These are phyloP conservation scores for Chloropsis hardwickii DNA, from an alignment of 2,113 vertebrate genomes.

Conservation along the genomic window DNA sequence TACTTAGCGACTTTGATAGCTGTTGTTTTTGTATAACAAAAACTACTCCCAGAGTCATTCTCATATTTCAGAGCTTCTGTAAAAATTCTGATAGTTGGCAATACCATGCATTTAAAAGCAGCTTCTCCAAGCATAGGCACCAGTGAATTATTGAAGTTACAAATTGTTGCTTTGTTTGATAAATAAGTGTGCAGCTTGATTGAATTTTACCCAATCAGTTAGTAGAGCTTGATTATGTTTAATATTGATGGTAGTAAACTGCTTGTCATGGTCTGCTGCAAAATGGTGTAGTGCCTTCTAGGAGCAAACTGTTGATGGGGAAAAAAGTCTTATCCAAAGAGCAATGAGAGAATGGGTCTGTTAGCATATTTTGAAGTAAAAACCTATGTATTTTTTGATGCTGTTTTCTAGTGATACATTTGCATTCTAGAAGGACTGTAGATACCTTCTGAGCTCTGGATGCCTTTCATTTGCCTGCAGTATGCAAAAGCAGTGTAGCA, in stretches of 20 bases:
- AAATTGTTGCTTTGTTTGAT: constrained; percentile 22
- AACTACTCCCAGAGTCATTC: not conserved
- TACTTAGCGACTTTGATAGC: not conserved
- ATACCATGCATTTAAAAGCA: not conserved
- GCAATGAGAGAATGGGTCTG: not conserved
- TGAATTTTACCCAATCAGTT: not conserved
- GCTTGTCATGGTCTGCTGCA: not conserved
- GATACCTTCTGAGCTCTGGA: not conserved
- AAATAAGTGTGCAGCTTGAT: not conserved
- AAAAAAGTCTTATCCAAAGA: not conserved
- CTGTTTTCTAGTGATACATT: not conserved
- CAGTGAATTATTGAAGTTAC: not conserved
- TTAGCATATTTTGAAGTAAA: not conserved
- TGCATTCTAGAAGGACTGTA: not conserved
- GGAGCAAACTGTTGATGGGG: not conserved
- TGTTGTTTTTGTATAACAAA: not conserved
- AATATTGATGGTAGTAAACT: not conserved
- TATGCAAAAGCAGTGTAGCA: not conserved
- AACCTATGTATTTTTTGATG: not conserved
- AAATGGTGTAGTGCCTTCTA: not conserved
- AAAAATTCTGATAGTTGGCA: not conserved
- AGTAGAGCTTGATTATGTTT: constrained; percentile 4
- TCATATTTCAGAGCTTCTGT: not conserved
- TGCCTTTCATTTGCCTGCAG: not conserved
- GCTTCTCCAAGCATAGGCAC: not conserved